Evolutionary conservation across 2,113 vertebrate species (phyloP), one percentile per base, ranked within the genome.

Genomic region (Proterorhinus semilunaris): DNA sequence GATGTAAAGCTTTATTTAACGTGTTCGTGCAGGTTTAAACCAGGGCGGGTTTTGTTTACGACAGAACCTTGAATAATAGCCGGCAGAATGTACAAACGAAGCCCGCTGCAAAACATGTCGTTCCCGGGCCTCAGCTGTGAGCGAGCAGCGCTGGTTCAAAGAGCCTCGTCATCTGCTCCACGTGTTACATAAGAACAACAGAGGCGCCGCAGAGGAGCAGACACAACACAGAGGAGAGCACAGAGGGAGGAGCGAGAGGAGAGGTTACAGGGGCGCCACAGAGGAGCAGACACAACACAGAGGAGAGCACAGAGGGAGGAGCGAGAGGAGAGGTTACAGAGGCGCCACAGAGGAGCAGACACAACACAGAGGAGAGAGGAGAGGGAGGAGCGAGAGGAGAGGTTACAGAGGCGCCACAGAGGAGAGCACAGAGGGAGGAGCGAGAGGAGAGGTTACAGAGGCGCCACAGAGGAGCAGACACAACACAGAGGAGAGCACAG

Each of bases 131-230:
- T 64, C 16, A 47, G 51, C 76, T 48, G 50, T 27, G 10, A 2
- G 4, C 44, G 27, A 36, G 54, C 72, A 76, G 69, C 82, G 80
- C 80, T 82, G 77, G 27, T 81, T 66, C 69, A 72, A 69, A 8
- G 75, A 65, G 53, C 47, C 76, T 66, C 74, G 72, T 81, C 83
- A 78, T 73, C 81, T 85, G 84, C 17, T 49, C 11, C 54, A 36
- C 11, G 5, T 6, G 27, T 58, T 58, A 58, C 43, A 21, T 69
- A 65, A 63, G 77, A 74, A 64, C 55, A 70, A 55, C 79, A 10
- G 43, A 45, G 66, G 58, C 49, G 62, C 54, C 51, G n/a, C 65
- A 53, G 63, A 45, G 68, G 69, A 70, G 47, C 52, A 36, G 27
- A 36, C 45, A 58, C 66, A 10, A 21, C 54, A 57, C 54, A 36